Evolutionary conservation across 2,888 invertebrate genomes (phyloP).

Genomic region (Schizaphis graminum): DNA sequence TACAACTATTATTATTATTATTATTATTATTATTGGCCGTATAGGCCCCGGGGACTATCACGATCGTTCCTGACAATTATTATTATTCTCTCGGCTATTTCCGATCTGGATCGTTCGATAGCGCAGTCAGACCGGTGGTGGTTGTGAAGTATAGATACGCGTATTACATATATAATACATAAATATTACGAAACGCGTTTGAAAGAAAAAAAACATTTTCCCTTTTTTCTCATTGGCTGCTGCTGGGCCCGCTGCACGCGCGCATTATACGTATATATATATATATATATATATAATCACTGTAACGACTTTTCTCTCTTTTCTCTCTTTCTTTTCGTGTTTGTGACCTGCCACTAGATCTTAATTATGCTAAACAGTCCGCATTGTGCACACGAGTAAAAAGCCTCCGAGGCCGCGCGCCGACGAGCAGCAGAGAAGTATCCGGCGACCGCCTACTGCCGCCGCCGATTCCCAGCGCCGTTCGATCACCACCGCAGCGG

Average conservation of each 20-base stretch:
- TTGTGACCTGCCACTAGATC: conserved; percentile 31
- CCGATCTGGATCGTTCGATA: conserved; percentile 57
- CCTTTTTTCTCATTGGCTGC: not conserved
- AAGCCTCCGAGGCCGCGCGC: not conserved
- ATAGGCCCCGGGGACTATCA: conserved; percentile 40
- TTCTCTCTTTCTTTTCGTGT: not conserved
- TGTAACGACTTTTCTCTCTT: not conserved
- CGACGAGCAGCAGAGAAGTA: conserved; percentile 27
- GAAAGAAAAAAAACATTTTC: not conserved
- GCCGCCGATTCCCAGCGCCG: conserved; percentile 11
- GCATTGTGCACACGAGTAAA: conserved; percentile 24
- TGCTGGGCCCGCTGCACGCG: not conserved
- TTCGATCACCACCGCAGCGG: not conserved
- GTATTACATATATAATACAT: no score
- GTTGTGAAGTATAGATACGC: not conserved
- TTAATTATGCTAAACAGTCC: conserved; percentile 54
- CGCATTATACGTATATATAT: not conserved
- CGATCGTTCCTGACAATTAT: conserved; percentile 54
- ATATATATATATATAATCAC: not conserved
- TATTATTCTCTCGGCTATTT: conserved; percentile 48
- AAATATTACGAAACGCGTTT: not conserved
- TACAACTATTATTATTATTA: conserved; percentile 53
- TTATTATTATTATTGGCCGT: conserved; percentile 46
- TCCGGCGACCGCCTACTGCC: not conserved
- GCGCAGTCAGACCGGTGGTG: not conserved